Evolutionary conservation across 1,140 invertebrate genomes (phyloP).

Genomic region (Drosophila cardini): DNA sequence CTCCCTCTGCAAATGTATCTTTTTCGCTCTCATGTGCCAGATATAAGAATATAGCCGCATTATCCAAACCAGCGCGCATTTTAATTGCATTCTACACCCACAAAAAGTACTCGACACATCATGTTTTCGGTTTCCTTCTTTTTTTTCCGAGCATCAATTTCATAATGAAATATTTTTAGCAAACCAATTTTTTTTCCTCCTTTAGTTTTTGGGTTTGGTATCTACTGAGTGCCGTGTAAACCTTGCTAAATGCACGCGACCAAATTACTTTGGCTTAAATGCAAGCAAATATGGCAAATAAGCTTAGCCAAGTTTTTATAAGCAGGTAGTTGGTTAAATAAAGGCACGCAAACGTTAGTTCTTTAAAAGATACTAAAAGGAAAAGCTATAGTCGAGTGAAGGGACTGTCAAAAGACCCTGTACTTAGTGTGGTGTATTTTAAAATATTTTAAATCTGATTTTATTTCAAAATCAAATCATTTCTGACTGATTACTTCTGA

Average conservation of each 20-base stretch:
- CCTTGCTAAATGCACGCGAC: neutral
- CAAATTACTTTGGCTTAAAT: conserved; percentile 17
- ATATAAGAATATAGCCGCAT: conserved; percentile 56
- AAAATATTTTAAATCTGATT: no score
- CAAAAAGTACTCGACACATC: conserved; percentile 13
- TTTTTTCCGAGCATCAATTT: conserved; percentile 28
- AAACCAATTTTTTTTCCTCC: conserved; percentile 24
- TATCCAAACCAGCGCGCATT: conserved; percentile 65
- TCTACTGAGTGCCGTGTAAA: neutral
- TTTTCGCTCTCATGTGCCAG: conserved; percentile 44
- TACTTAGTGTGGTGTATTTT: no score
- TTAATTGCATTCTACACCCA: conserved; percentile 73
- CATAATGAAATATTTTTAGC: conserved; percentile 59
- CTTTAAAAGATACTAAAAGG: neutral
- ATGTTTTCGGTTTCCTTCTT: conserved; percentile 27
- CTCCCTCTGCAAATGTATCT: no score
- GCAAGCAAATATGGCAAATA: neutral
- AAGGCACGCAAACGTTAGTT: neutral
- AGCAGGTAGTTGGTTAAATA: neutral
- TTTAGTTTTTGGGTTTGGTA: no score
- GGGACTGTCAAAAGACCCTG: no score
- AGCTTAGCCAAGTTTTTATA: neutral
- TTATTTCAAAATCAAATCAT: no score
- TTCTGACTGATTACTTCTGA: no score
- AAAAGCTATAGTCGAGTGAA: neutral